Percentiles rank a stretch among this genome's conserved stretches.
phyloP scores from a whole-genome alignment of 2,888 invertebrate species.

The Rambutsinella grinnellia region DNA sequence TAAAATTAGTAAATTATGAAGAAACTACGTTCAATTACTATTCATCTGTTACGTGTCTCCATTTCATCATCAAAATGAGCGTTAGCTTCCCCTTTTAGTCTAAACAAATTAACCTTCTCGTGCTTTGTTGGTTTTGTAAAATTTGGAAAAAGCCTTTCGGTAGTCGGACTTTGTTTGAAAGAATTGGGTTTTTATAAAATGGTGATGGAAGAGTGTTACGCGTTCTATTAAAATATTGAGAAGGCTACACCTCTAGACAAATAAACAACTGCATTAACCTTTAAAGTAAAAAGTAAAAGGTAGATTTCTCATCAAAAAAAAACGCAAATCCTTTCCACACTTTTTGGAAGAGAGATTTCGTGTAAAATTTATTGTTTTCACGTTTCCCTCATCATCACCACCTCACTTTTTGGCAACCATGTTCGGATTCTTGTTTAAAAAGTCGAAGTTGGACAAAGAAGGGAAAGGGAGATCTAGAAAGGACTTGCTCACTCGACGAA shows the following conservation, averaged over 20 bases:
- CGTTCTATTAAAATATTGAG: background rate
- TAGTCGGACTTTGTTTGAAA: no score
- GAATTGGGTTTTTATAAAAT: no score
- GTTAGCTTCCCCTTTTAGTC: no score
- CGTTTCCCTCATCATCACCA: constrained; percentile 16
- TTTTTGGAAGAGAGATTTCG: constrained; percentile 12
- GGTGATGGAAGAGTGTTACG: background rate
- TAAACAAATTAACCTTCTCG: no score
- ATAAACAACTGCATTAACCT: constrained; percentile 19
- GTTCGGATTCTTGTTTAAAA: constrained; percentile 66
- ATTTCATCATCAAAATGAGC: no score
- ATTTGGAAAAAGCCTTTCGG: no score
- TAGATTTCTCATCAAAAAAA: no score
- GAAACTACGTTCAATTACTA: no score
- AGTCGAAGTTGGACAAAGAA: constrained; percentile 60
- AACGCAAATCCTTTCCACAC: no score
- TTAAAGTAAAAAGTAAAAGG: constrained; percentile 50
- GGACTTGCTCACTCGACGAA: constrained; percentile 48
- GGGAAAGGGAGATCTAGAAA: constrained; percentile 43
- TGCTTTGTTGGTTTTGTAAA: no score
- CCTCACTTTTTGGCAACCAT: constrained; percentile 50
- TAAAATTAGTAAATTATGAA: no score
- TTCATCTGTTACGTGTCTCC: no score
- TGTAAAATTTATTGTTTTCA: constrained; percentile 46
- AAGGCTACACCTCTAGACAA: background rate